These are phyloP conservation scores for Ciona savignyi DNA, from an alignment of 23 tunicate species.

Conservation along the genomic window DNA sequence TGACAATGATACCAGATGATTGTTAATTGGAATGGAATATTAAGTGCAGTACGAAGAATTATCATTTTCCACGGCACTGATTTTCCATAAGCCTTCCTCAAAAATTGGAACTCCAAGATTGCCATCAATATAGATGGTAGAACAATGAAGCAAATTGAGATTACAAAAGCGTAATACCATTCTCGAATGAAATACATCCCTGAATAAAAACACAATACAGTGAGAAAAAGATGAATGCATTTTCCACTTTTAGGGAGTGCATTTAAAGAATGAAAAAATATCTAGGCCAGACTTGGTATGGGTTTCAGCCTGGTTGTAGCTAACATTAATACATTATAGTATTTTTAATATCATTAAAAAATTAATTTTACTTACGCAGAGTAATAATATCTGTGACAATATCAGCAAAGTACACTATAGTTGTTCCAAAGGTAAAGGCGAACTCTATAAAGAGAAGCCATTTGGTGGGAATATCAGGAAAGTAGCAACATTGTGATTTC, in stretches of 20 bases:
- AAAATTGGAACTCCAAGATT: conserved; percentile 50
- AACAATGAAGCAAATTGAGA: conserved; percentile 62
- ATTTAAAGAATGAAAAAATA: no score
- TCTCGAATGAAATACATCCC: conserved; percentile 33
- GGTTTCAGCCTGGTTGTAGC: no score
- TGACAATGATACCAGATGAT: conserved; percentile 77
- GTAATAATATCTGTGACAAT: conserved; percentile 79
- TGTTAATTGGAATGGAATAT: conserved; percentile 77
- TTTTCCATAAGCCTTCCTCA: conserved; percentile 60
- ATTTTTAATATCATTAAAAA: no score
- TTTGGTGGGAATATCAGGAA: conserved; percentile 52
- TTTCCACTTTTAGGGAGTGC: no score
- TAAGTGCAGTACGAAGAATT: conserved; percentile 35
- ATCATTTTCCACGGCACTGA: conserved; percentile 29
- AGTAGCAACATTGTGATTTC: no score
- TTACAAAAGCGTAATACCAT: conserved; percentile 60
- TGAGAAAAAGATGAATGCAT: no score
- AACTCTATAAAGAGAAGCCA: conserved; percentile 67
- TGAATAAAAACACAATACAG: conserved; percentile 6
- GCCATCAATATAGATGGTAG: conserved; percentile 74
- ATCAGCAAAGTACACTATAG: conserved; percentile 76
- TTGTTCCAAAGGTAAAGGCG: conserved; percentile 67
- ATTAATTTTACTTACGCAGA: conserved; percentile 43
- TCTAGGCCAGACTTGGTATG: no score
- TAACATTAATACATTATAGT: no score